These are phyloP conservation scores for Leptobrachium leishanense DNA, from an alignment of 2,113 vertebrate species.

Conservation along the genomic window DNA sequence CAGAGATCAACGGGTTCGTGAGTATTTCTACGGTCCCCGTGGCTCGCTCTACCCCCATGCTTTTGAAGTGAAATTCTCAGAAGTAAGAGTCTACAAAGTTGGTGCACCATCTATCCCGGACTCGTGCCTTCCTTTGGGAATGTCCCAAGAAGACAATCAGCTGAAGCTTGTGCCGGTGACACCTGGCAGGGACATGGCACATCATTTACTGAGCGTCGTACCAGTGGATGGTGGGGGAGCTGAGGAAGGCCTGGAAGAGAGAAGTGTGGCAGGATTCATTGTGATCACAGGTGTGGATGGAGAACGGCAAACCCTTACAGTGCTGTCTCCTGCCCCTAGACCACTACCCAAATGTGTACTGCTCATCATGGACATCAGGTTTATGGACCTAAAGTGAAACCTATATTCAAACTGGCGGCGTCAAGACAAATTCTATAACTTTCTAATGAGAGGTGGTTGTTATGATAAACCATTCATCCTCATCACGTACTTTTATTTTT, in stretches of 20 bases:
- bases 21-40: slow-evolving; percentile 96
- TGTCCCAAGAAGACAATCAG: slow-evolving; percentile 98
- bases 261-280: slow-evolving; percentile 91
- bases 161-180: slow-evolving; percentile 94
- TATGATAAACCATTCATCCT: too few relatives aligned
- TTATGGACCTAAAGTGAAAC: slow-evolving; percentile 89
- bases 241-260: slow-evolving; percentile 80
- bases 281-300: slow-evolving; percentile 92
- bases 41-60: slow-evolving; percentile 94
- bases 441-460: too few relatives aligned
- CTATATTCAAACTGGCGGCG: too few relatives aligned
- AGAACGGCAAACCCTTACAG: slow-evolving; percentile 89
- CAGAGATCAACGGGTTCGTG: slow-evolving; percentile 89
- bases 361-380: slow-evolving; percentile 98
- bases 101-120: slow-evolving; percentile 95
- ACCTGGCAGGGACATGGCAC: slow-evolving; percentile 91
- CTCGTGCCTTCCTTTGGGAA: slow-evolving; percentile 93
- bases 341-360: slow-evolving; percentile 90
- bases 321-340: slow-evolving; percentile 88
- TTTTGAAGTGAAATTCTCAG: slow-evolving; percentile 92
- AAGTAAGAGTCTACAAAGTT: slow-evolving; percentile 96
- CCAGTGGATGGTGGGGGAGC: slow-evolving; percentile 75
- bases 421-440: too few relatives aligned
- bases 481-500: too few relatives aligned
- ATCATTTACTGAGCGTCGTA: slow-evolving; percentile 94